phyloP scores from a whole-genome alignment of 2,797 vertebrate genomes.

The Rachycentron canadum region DNA sequence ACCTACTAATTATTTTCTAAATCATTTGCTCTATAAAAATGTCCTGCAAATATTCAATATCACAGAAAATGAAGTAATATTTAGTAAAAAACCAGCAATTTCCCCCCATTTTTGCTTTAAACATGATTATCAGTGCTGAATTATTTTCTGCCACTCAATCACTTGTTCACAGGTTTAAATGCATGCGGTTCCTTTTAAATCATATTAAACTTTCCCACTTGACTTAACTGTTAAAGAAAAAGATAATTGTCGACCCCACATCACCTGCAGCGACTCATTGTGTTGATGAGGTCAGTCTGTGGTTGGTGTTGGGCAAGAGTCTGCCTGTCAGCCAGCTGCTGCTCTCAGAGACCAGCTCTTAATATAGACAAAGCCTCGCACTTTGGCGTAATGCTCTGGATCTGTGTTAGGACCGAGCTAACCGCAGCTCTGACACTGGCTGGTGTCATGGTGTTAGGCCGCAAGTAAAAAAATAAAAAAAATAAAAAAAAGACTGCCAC shows the following conservation, averaged over 20 bases:
- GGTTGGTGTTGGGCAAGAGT: slow-evolving; percentile 43
- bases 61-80: background rate
- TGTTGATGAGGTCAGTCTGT: slow-evolving; percentile 22
- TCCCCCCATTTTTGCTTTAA: background rate
- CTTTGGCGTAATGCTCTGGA: slow-evolving; percentile 37
- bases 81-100: no score
- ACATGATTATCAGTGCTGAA: background rate
- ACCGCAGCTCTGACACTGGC: slow-evolving; percentile 36
- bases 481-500: slow-evolving; percentile 25
- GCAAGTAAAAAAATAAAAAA: background rate
- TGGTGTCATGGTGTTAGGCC: slow-evolving; percentile 28
- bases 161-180: background rate
- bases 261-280: slow-evolving; percentile 34
- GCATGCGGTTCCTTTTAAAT: background rate
- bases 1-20: background rate
- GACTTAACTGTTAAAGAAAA: background rate
- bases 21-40: background rate
- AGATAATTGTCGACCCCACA: background rate
- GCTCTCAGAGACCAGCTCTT: slow-evolving; percentile 75
- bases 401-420: slow-evolving; percentile 44
- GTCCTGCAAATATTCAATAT: background rate
- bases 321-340: slow-evolving; percentile 75
- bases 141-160: background rate
- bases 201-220: background rate
- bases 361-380: slow-evolving; percentile 69